Percentiles rank a stretch among this genome's conserved stretches.
Conservation (phyloP, 92 coral and sea anemone genomes). For the Nematostella vectensis region DNA sequence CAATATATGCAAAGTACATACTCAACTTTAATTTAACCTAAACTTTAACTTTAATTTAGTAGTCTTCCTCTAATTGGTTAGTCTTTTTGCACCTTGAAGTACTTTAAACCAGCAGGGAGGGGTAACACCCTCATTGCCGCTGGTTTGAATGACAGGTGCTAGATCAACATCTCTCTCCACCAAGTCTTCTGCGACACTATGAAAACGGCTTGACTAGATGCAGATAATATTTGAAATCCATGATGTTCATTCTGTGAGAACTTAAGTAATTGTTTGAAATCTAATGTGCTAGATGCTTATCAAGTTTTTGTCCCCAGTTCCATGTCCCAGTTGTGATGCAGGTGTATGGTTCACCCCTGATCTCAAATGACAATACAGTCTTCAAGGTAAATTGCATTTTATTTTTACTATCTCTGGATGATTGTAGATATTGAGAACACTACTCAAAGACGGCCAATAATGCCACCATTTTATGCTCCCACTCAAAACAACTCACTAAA, state of each 20-base stretch:
- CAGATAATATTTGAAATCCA: constrained; percentile 27
- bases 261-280: constrained; percentile 46
- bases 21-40: too few species aligned
- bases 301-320: constrained; percentile 44
- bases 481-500: too few species aligned
- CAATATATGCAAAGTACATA: too few species aligned
- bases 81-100: background rate
- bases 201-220: constrained; percentile 72
- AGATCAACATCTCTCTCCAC: constrained; percentile 62
- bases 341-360: constrained; percentile 70
- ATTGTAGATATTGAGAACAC: constrained; percentile 4
- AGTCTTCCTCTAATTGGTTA: background rate
- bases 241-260: constrained; percentile 74
- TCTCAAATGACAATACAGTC: constrained; percentile 65
- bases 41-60: background rate
- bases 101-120: background rate
- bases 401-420: background rate
- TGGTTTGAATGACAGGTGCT: constrained; percentile 28
- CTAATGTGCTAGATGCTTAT: constrained; percentile 64
- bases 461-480: too few species aligned
- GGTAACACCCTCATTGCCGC: constrained; percentile 6
- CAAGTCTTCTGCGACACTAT: constrained; percentile 58
- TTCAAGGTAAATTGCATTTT: constrained; percentile 52
- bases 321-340: constrained; percentile 88
- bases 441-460: too few species aligned